Evolutionary conservation across 2,888 invertebrate genomes (phyloP).

Genomic region (Schizaphis graminum): DNA sequence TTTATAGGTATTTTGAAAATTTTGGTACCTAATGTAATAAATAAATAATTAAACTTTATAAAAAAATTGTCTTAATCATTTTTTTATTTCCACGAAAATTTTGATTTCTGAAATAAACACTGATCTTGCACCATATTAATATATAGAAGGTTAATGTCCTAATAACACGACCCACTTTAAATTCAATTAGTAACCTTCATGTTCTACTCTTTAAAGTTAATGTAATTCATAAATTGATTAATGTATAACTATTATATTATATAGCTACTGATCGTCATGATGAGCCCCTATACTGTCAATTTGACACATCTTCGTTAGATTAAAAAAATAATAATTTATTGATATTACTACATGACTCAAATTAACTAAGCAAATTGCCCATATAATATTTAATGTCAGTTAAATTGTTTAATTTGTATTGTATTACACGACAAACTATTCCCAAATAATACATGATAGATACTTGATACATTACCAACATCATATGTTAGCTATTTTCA

Average conservation of each 20-base stretch:
- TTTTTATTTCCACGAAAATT: too few species aligned
- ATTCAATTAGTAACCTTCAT: background rate
- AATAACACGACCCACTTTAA: background rate
- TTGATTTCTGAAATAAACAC: too few species aligned
- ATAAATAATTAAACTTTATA: too few species aligned
- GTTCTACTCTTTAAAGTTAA: background rate
- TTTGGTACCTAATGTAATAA: too few species aligned
- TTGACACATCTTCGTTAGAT: background rate
- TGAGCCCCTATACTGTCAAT: background rate
- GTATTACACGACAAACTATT: background rate
- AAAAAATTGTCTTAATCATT: too few species aligned
- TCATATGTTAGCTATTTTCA: background rate
- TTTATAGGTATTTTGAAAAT: too few species aligned
- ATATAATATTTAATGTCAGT: background rate
- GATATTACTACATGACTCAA: background rate
- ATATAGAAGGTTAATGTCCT: background rate
- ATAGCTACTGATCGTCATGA: background rate
- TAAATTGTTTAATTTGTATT: background rate
- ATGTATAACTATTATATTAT: background rate
- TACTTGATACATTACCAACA: background rate
- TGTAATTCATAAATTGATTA: background rate
- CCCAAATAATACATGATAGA: background rate
- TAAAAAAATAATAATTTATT: background rate
- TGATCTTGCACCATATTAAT: background rate
- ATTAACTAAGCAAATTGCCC: background rate